Percentiles rank a stretch among this genome's conserved stretches.
These are phyloP conservation scores for Rhinophrynus dorsalis DNA, from an alignment of 2,797 vertebrate species.

Conservation along the genomic window DNA sequence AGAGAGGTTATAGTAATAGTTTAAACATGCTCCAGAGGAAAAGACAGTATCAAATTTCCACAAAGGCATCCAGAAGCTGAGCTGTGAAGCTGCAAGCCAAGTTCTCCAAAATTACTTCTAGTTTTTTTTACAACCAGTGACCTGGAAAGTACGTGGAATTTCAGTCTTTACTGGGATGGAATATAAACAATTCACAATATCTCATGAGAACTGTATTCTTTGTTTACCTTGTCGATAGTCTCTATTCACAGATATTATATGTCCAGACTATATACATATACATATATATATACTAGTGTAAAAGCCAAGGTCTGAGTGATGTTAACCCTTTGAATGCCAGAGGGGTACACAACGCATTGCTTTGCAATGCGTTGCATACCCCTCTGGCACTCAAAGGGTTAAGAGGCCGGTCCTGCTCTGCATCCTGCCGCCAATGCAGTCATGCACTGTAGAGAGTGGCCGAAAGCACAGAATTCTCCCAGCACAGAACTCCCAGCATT, in stretches of 20 bases:
- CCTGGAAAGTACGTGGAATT: conserved; percentile 50
- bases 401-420: neutral
- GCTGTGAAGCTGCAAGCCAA: conserved; percentile 9
- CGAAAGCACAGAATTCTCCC: too few species aligned
- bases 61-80: neutral
- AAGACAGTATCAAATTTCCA: conserved; percentile 5
- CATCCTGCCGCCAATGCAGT: too few species aligned
- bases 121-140: conserved; percentile 49
- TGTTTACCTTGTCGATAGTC: too few species aligned
- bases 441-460: too few species aligned
- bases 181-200: neutral
- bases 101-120: conserved; percentile 38
- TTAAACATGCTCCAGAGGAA: conserved; percentile 21
- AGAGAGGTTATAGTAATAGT: neutral
- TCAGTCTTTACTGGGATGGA: conserved; percentile 37
- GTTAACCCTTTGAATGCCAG: too few species aligned
- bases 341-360: too few species aligned
- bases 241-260: too few species aligned
- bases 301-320: too few species aligned
- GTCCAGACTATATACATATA: too few species aligned
- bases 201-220: neutral
- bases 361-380: neutral
- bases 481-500: too few species aligned
- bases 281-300: neutral
- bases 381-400: too few species aligned